Evolutionary conservation across 2,888 invertebrate genomes (phyloP).

Genomic region (Mylabris sibirica): DNA sequence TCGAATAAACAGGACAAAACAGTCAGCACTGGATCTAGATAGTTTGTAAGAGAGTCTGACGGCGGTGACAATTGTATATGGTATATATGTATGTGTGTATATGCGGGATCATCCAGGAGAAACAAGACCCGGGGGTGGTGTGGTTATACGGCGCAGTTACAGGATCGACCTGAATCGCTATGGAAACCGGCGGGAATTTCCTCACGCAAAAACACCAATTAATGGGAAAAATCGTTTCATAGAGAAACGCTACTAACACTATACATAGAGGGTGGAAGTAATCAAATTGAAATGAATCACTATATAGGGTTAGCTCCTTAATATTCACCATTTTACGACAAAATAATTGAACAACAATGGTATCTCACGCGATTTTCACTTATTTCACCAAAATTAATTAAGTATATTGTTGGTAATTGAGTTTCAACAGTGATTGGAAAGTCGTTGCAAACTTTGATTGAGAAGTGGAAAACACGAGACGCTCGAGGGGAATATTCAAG

Average conservation of each 20-base stretch:
- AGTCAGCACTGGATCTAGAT: constrained; percentile 26
- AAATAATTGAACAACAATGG: not conserved
- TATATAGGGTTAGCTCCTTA: not conserved
- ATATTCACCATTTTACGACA: not conserved
- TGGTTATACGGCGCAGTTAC: constrained; percentile 50
- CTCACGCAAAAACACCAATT: constrained; percentile 50
- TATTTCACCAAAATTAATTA: not conserved
- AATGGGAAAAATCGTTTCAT: constrained; percentile 32
- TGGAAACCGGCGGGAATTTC: constrained; percentile 58
- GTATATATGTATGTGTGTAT: constrained; percentile 11
- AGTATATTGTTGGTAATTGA: not conserved
- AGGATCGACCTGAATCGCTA: constrained; percentile 58
- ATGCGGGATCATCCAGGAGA: constrained; percentile 50
- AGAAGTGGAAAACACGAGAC: not conserved
- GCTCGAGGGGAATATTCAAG: not conserved
- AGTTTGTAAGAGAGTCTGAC: not conserved
- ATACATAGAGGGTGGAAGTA: constrained; percentile 14
- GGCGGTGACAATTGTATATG: constrained; percentile 32
- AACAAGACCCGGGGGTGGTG: constrained; percentile 36
- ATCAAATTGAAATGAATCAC: constrained; percentile 5
- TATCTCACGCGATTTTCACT: not conserved
- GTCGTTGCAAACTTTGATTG: not conserved
- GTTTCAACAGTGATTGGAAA: not conserved
- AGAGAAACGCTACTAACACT: not conserved
- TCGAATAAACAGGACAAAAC: constrained; percentile 18